Percentiles rank a stretch among this genome's conserved stretches.
phyloP scores from a whole-genome alignment of 2,113 vertebrate species.

The Lynx canadensis region DNA sequence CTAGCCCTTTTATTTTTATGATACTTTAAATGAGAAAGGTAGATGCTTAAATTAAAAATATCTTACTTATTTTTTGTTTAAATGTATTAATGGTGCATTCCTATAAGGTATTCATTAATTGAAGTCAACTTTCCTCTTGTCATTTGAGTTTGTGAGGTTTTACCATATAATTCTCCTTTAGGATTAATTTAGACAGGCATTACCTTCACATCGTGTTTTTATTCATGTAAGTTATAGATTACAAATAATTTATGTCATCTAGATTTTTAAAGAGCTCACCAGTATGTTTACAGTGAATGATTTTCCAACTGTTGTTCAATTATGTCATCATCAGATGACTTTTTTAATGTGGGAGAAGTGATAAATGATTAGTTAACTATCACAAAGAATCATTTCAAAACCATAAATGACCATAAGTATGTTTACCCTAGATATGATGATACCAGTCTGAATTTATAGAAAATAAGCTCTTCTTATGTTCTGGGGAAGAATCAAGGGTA shows the following conservation, averaged over 20 bases:
- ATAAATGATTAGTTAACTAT: slow-evolving; percentile 71
- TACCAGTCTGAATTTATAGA: slow-evolving; percentile 20
- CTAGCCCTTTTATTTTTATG: background rate
- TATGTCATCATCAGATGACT: slow-evolving; percentile 40
- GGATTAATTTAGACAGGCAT: background rate
- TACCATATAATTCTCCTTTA: background rate
- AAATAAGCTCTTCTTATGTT: slow-evolving; percentile 32
- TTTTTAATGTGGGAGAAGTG: slow-evolving; percentile 56
- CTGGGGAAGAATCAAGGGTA: background rate
- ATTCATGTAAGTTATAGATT: slow-evolving; percentile 15
- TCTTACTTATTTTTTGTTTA: background rate
- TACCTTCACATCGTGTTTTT: background rate
- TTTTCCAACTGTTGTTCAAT: slow-evolving; percentile 57
- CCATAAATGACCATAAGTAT: background rate
- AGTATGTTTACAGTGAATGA: slow-evolving; percentile 40
- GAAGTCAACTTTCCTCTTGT: background rate
- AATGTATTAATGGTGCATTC: background rate
- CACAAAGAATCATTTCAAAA: slow-evolving; percentile 35
- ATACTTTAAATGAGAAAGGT: background rate
- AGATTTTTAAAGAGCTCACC: slow-evolving; percentile 45
- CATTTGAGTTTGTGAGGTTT: background rate
- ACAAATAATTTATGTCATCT: slow-evolving; percentile 50
- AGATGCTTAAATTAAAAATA: background rate
- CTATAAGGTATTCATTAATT: background rate
- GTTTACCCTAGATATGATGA: slow-evolving; percentile 19